phyloP scores from a whole-genome alignment of 2,113 vertebrate species.

The human region DNA sequence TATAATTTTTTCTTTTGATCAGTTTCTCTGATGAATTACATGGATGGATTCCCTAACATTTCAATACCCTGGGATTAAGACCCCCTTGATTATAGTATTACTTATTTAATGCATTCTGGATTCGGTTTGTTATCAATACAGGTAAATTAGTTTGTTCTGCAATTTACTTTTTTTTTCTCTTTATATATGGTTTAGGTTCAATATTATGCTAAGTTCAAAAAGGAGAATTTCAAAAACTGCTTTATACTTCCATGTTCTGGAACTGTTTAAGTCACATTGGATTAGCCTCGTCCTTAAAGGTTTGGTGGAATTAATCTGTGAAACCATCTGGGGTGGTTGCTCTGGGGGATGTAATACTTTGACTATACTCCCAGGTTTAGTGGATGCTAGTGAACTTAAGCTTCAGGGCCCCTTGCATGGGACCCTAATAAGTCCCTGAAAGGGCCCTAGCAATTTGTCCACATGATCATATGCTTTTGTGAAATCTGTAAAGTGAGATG shows the following conservation, averaged over 20 bases:
- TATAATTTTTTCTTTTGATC: background rate
- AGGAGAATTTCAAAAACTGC: background rate
- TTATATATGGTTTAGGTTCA: background rate
- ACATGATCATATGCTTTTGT: background rate
- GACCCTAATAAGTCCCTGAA: background rate
- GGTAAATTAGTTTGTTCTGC: background rate
- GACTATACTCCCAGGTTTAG: background rate
- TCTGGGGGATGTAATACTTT: background rate
- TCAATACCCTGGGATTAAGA: background rate
- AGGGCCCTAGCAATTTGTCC: background rate
- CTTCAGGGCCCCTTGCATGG: background rate
- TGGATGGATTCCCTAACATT: background rate
- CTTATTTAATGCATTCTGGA: background rate
- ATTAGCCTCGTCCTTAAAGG: background rate
- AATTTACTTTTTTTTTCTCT: background rate
- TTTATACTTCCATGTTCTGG: background rate
- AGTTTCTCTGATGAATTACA: slow-evolving; percentile 6
- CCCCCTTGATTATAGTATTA: background rate
- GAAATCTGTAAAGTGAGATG: background rate
- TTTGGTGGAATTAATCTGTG: background rate
- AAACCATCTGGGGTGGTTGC: background rate
- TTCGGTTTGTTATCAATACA: background rate
- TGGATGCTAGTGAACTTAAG: background rate
- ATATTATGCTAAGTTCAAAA: background rate
- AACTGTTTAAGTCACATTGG: background rate